These are phyloP conservation scores for Pseudachorutes palmiensis DNA, from an alignment of 1,140 invertebrate species.

Conservation along the genomic window DNA sequence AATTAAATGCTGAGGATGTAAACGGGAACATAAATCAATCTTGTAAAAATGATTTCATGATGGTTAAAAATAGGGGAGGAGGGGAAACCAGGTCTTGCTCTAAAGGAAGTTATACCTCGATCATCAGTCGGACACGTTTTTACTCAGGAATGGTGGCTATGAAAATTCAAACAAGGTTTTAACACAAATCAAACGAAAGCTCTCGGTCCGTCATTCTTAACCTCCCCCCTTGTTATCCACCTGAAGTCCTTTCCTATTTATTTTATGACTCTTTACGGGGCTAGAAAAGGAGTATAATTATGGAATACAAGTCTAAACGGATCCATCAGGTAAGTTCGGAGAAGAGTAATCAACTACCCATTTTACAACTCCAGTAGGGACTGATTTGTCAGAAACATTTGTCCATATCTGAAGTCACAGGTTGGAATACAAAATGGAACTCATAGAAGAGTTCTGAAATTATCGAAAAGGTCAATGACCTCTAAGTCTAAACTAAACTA, in stretches of 20 bases:
- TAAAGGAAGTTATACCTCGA: neutral
- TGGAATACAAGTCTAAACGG: neutral
- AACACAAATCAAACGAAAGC: neutral
- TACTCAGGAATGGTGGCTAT: no score
- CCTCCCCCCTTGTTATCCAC: neutral
- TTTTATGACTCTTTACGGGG: slow-evolving; percentile 1
- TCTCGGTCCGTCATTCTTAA: neutral
- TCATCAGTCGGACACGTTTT: no score
- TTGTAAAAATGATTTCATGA: neutral
- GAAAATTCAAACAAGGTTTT: slow-evolving; percentile 8
- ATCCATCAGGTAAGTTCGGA: no score
- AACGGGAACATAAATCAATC: slow-evolving; percentile 1
- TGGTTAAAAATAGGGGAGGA: neutral
- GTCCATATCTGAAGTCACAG: no score
- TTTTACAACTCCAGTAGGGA: neutral
- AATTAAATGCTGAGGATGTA: slow-evolving; percentile 34
- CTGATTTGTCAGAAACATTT: no score
- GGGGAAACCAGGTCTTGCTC: neutral
- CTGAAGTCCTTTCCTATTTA: slow-evolving; percentile 4
- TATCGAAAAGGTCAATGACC: no score
- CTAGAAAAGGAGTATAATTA: neutral
- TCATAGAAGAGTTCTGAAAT: no score
- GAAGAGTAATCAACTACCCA: neutral
- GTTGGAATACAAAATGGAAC: no score
- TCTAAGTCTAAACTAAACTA: no score